phyloP scores from a whole-genome alignment of 1,140 invertebrate genomes.

The Holcopasites calliopsidis region DNA sequence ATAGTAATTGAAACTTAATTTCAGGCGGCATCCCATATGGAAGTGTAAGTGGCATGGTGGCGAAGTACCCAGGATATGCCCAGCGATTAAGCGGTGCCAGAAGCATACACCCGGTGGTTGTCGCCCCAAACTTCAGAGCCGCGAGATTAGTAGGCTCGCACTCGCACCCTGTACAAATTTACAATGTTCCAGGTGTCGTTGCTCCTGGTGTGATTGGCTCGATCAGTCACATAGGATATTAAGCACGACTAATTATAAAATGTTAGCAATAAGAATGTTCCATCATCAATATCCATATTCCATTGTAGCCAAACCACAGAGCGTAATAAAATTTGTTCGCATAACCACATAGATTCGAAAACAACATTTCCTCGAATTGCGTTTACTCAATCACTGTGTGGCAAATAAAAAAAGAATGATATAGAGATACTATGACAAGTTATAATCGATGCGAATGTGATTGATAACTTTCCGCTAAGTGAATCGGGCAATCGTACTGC shows the following conservation, averaged over 20 bases:
- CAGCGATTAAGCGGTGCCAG: slow-evolving; percentile 7
- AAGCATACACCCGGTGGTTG: slow-evolving; percentile 24
- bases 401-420: background rate
- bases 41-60: slow-evolving; percentile 70
- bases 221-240: slow-evolving; percentile 63
- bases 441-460: background rate
- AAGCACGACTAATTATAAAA: slow-evolving; percentile 3
- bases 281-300: too few relatives aligned
- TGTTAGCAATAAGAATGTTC: background rate
- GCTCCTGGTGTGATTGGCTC: slow-evolving; percentile 62
- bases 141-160: slow-evolving; percentile 35
- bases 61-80: slow-evolving; percentile 51
- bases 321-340: too few relatives aligned
- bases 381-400: background rate
- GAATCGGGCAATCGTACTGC: slow-evolving; percentile 1
- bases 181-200: slow-evolving; percentile 60
- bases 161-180: slow-evolving; percentile 64
- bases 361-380: background rate
- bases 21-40: slow-evolving; percentile 76
- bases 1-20: slow-evolving; percentile 14
- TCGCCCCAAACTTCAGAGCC: slow-evolving; percentile 56
- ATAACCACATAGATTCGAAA: background rate
- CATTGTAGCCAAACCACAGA: too few relatives aligned
- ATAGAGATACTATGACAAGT: background rate
- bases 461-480: background rate